Evolutionary conservation across 1,140 invertebrate genomes (phyloP).

Genomic region (Globodera ellingtonae): DNA sequence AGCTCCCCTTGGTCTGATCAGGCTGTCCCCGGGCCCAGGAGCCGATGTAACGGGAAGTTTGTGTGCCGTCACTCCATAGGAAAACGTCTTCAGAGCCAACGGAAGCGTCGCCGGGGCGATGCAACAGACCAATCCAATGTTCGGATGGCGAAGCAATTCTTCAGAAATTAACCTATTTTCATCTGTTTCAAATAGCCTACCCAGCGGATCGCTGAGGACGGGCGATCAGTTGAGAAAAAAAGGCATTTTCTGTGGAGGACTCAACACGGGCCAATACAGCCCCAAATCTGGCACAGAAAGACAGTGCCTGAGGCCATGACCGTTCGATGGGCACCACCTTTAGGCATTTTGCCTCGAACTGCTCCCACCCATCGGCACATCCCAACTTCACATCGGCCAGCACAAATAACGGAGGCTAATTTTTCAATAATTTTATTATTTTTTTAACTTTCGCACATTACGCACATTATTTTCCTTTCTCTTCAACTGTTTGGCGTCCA

Average conservation of each 20-base stretch:
- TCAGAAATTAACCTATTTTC: neutral
- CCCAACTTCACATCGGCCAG: constrained; percentile 50
- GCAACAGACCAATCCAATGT: constrained; percentile 40
- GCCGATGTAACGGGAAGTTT: constrained; percentile 85
- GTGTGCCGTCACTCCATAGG: constrained; percentile 80
- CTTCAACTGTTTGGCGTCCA: neutral
- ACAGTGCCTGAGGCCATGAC: constrained; percentile 63
- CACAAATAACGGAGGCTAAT: constrained; percentile 27
- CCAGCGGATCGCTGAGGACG: constrained; percentile 46
- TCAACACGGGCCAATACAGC: constrained; percentile 57
- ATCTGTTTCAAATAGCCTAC: neutral
- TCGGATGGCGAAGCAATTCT: constrained; percentile 17
- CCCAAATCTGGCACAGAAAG: constrained; percentile 60
- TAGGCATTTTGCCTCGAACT: constrained; percentile 53
- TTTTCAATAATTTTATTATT: neutral
- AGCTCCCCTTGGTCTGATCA: constrained; percentile 80
- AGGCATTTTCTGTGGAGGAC: constrained; percentile 53
- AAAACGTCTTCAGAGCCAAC: constrained; percentile 36
- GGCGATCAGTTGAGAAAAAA: constrained; percentile 50
- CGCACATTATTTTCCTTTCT: constrained; percentile 1
- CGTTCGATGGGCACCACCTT: constrained; percentile 47
- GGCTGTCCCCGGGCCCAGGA: constrained; percentile 75
- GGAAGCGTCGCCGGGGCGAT: constrained; percentile 12
- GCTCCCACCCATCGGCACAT: constrained; percentile 62
- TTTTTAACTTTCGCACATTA: neutral